Percentiles rank a stretch among this genome's conserved stretches.
Evolutionary conservation across 2,888 invertebrate genomes (phyloP).

Genomic region (Adela reaumurella): DNA sequence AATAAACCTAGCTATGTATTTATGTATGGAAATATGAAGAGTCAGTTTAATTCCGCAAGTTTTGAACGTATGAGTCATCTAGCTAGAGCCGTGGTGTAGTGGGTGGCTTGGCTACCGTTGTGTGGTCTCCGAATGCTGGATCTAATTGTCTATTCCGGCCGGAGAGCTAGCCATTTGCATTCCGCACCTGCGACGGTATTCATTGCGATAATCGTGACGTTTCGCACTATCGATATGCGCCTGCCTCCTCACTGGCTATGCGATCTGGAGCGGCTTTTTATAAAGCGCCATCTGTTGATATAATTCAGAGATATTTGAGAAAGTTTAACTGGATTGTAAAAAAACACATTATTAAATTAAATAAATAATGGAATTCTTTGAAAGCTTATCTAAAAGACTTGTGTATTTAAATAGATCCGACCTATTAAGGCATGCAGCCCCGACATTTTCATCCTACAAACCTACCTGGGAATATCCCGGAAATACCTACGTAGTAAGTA

Average conservation of each 20-base stretch:
- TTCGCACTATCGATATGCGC: neutral
- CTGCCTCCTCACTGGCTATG: neutral
- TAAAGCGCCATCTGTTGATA: neutral
- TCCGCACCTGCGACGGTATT: neutral
- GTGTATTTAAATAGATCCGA: too few species aligned
- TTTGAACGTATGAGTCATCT: constrained; percentile 9
- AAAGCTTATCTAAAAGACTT: too few species aligned
- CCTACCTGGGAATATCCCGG: too few species aligned
- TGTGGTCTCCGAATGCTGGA: neutral
- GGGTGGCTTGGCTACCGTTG: neutral
- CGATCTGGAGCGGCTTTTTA: neutral
- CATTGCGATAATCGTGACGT: neutral
- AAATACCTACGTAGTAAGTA: too few species aligned
- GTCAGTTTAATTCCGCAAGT: constrained; percentile 18
- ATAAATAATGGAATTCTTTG: too few species aligned
- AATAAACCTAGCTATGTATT: too few species aligned
- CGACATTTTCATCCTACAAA: too few species aligned
- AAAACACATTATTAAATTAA: too few species aligned
- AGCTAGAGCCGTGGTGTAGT: neutral
- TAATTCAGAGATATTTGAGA: too few species aligned
- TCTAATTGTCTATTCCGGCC: neutral
- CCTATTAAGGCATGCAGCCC: too few species aligned
- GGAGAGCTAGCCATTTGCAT: neutral
- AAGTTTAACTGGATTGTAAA: too few species aligned
- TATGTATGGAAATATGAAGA: too few species aligned